Evolutionary conservation across 2,888 invertebrate species (phyloP).

Genomic region (Volucella inflata): DNA sequence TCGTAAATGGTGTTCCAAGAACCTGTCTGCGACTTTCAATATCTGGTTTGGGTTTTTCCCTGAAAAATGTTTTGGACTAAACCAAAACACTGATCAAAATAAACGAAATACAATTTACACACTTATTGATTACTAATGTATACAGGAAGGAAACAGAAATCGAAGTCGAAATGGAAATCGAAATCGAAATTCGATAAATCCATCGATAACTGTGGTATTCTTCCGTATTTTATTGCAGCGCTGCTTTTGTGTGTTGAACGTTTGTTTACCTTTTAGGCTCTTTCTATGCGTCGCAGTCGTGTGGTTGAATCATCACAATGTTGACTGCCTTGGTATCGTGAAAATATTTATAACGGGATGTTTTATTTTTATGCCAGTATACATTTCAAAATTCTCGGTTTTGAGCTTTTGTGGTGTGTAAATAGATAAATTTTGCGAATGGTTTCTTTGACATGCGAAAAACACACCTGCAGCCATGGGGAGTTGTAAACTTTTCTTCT

Average conservation of each 20-base stretch:
- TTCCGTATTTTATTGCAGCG: conserved; percentile 46
- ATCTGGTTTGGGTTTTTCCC: conserved; percentile 1
- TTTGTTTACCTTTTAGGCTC: conserved; percentile 41
- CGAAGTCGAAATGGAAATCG: conserved; percentile 37
- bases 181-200: conserved; percentile 43
- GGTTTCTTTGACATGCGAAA: conserved; percentile 36
- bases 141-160: conserved; percentile 34
- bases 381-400: conserved; percentile 2
- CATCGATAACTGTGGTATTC: conserved; percentile 27
- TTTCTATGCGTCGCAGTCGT: background rate
- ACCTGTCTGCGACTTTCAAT: background rate
- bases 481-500: conserved; percentile 1
- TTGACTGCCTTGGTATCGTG: background rate
- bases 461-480: conserved; percentile 22
- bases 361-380: conserved; percentile 5
- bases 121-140: background rate
- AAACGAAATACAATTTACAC: background rate
- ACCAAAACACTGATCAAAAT: background rate
- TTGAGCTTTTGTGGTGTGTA: background rate
- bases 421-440: conserved; percentile 18
- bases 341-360: conserved; percentile 37
- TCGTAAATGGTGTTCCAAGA: background rate
- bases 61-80: conserved; percentile 13
- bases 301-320: conserved; percentile 21
- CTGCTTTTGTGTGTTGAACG: conserved; percentile 30